Base-by-base conservation (phyloP, 2,113 vertebrate species). In the Eonycteris spelaea region DNA sequence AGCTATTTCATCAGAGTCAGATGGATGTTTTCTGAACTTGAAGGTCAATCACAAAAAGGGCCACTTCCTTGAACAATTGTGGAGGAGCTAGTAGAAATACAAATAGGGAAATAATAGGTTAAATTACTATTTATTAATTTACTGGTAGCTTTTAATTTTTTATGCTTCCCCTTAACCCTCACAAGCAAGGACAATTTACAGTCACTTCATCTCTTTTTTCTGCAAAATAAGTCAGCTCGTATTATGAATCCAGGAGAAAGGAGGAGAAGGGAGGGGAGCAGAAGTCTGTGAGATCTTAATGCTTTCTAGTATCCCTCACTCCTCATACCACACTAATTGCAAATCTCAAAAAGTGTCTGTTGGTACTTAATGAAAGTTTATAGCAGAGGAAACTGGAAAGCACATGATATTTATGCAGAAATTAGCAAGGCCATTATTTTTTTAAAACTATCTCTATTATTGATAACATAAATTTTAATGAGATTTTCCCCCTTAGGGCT, bases 401-500 rank as follows among this genome's bases (percentile, higher is more conserved):
- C 63, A 53, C 26, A 63, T 94, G 28, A 82, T 91, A 96, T 96
- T 96, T 95, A 84, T 96, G 78, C 93, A 94, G 63, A 91, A 96
- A 96, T 93, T 95, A 95, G 33, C 77, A 93, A 95, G 71, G 68
- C 93, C 59, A 79, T 96, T 88, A 94, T 94, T 93, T 97, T 94
- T 94, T 96, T 68, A 43, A 89, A 95, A 78, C 82, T 93, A 70
- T 89, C 95, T 98, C 68, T 94, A 96, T 94, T 97, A 96, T 95
- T 97, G 86, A 94, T 93, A 94, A 96, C 59, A 68, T 91, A 96
- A 93, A 91, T 96, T 40, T 96, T 95, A 96, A 94, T 96, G 91
- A 94, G 80, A 94, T 88, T 95, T 53, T 6, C 5, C 9, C 75
- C 73, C 45, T 82, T 94, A 88, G 94, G 95, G 71, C 61, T 92